Percentiles rank a stretch among this genome's conserved stretches.
phyloP scores from a whole-genome alignment of 2,888 invertebrate genomes.

The Melanophora roralis region DNA sequence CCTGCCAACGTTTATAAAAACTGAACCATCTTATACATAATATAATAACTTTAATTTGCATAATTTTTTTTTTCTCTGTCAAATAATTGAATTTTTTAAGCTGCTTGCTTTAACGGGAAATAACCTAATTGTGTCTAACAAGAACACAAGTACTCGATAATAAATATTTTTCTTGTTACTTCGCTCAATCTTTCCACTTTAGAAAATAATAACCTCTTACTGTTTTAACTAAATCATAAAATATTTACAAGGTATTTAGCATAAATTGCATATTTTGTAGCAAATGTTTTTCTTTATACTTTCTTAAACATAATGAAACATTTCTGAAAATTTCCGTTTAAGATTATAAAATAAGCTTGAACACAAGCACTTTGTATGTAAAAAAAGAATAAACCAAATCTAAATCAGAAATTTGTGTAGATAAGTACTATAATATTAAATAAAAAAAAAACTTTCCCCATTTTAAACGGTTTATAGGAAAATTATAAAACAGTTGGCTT shows the following conservation, averaged over 20 bases:
- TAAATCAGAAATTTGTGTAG: too few species aligned
- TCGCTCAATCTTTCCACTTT: not conserved
- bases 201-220: conserved; percentile 31
- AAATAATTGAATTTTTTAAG: conserved; percentile 49
- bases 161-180: not conserved
- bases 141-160: conserved; percentile 27
- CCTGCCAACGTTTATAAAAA: not conserved
- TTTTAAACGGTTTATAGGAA: conserved; percentile 3
- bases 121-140: conserved; percentile 50
- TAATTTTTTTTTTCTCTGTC: not conserved
- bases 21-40: conserved; percentile 4
- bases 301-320: conserved; percentile 44
- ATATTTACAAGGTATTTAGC: conserved; percentile 57
- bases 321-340: conserved; percentile 54
- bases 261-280: conserved; percentile 57
- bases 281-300: not conserved
- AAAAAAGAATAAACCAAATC: not conserved
- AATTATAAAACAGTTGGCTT: conserved; percentile 23
- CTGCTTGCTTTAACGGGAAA: conserved; percentile 14
- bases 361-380: conserved; percentile 8
- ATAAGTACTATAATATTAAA: not conserved
- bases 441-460: conserved; percentile 17
- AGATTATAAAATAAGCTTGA: conserved; percentile 38
- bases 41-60: conserved; percentile 7
- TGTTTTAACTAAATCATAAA: conserved; percentile 51